A percentile compares a stretch with the other conserved stretches of the same genome.
These are phyloP conservation scores for Eidolon helvum DNA, from an alignment of 2,113 vertebrate genomes.

Conservation along the genomic window DNA sequence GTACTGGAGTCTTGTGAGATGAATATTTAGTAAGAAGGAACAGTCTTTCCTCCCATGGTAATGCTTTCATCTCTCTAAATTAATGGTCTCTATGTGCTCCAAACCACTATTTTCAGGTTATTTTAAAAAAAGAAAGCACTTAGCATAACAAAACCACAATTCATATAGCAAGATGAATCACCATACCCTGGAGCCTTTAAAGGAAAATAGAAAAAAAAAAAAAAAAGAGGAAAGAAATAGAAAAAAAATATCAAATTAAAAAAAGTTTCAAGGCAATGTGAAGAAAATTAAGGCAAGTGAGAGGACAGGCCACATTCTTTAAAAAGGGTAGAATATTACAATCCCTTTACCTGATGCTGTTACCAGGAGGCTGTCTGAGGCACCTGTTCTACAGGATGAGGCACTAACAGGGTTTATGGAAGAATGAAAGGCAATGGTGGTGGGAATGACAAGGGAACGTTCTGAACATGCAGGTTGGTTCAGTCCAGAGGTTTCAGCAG, in stretches of 20 bases:
- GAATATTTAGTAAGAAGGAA: slow-evolving; percentile 52
- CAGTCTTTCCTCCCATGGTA: not conserved
- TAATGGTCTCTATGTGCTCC: slow-evolving; percentile 34
- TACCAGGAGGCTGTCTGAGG: slow-evolving; percentile 98
- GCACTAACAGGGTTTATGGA: slow-evolving; percentile 94
- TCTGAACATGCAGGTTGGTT: slow-evolving; percentile 95
- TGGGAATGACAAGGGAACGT: slow-evolving; percentile 91
- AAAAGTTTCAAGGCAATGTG: slow-evolving; percentile 39
- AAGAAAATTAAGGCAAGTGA: slow-evolving; percentile 52
- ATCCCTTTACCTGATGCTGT: slow-evolving; percentile 99
- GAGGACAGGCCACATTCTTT: slow-evolving; percentile 38
- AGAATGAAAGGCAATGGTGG: slow-evolving; percentile 93
- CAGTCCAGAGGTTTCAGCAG: slow-evolving; percentile 86
- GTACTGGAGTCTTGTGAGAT: not conserved
- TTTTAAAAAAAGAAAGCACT: slow-evolving; percentile 61
- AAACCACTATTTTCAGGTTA: slow-evolving; percentile 41
- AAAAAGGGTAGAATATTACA: slow-evolving; percentile 81
- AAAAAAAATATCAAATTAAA: slow-evolving; percentile 6
- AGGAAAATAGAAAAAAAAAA: not conserved
- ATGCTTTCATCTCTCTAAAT: slow-evolving; percentile 51
- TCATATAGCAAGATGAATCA: slow-evolving; percentile 77
- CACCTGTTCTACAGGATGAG: slow-evolving; percentile 94
- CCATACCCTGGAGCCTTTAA: slow-evolving; percentile 76
- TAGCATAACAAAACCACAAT: slow-evolving; percentile 41
- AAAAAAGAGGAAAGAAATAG: not conserved